A percentile compares a stretch with the other conserved stretches of the same genome.
Conservation (phyloP, 2,888 invertebrate species). For the Chloromyia formosa region DNA sequence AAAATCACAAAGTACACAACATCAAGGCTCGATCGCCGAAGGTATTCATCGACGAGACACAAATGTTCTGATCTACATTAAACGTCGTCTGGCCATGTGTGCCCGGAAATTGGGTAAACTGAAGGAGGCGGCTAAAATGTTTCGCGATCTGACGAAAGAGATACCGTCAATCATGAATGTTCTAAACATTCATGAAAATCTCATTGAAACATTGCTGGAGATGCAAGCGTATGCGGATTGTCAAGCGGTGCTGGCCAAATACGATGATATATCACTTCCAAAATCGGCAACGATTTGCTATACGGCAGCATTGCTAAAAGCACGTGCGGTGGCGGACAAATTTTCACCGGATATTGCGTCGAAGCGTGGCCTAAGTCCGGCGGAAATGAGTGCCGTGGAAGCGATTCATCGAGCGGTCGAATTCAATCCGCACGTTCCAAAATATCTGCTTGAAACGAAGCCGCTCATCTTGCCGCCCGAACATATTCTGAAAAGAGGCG, state of each 20-base stretch:
- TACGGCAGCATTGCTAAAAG: slow-evolving; percentile 92
- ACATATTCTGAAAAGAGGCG: slow-evolving; percentile 94
- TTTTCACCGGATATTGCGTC: slow-evolving; percentile 87
- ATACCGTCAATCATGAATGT: slow-evolving; percentile 94
- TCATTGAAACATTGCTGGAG: slow-evolving; percentile 93
- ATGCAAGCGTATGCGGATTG: slow-evolving; percentile 97
- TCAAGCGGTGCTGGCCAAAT: slow-evolving; percentile 87
- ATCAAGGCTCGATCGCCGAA: slow-evolving; percentile 78
- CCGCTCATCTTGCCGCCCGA: slow-evolving; percentile 95
- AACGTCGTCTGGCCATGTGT: slow-evolving; percentile 96
- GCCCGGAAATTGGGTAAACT: slow-evolving; percentile 91
- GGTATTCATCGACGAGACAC: slow-evolving; percentile 86
- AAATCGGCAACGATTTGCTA: slow-evolving; percentile 96
- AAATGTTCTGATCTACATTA: slow-evolving; percentile 93
- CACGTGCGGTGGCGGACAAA: slow-evolving; percentile 88
- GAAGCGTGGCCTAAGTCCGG: slow-evolving; percentile 82
- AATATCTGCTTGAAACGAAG: slow-evolving; percentile 95
- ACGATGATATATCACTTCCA: slow-evolving; percentile 92
- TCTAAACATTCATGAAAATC: slow-evolving; percentile 93
- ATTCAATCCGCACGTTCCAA: slow-evolving; percentile 98
- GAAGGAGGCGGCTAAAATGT: slow-evolving; percentile 95
- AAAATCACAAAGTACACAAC: slow-evolving; percentile 82
- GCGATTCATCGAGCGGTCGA: slow-evolving; percentile 95
- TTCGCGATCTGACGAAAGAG: slow-evolving; percentile 96
- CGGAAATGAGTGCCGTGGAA: slow-evolving; percentile 93